Evolutionary conservation across 2,113 vertebrate species (phyloP).

Genomic region (Pardalotus punctatus): DNA sequence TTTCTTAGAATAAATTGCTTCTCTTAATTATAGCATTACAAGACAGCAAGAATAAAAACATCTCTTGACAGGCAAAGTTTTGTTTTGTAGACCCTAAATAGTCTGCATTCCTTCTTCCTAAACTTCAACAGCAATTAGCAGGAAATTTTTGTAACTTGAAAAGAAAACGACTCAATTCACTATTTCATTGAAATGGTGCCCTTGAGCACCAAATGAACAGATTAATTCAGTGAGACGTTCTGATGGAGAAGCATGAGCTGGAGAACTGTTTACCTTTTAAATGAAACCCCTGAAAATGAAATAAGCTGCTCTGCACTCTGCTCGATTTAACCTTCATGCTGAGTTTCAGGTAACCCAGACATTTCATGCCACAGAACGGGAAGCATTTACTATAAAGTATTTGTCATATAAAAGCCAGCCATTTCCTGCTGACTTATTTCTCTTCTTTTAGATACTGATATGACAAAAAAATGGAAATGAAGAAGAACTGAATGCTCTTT

Average conservation of each 20-base stretch:
- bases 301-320: neutral
- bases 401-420: neutral
- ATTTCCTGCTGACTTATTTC: neutral
- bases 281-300: neutral
- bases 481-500: neutral
- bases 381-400: neutral
- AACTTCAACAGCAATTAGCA: neutral
- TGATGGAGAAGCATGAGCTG: neutral
- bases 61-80: neutral
- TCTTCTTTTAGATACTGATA: neutral
- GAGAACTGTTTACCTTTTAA: neutral
- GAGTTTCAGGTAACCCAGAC: neutral
- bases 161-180: neutral
- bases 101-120: neutral
- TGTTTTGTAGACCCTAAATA: neutral
- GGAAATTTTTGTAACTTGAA: neutral
- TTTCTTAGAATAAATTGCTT: neutral
- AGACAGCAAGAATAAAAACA: neutral
- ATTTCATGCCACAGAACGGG: neutral
- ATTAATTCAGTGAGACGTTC: neutral
- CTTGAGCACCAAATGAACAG: neutral
- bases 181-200: neutral
- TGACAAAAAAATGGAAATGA: constrained; percentile 1
- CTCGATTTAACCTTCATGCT: neutral
- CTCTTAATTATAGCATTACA: neutral